Conservation (phyloP, 1,140 invertebrate species). For the Paracyclopina nana region DNA sequence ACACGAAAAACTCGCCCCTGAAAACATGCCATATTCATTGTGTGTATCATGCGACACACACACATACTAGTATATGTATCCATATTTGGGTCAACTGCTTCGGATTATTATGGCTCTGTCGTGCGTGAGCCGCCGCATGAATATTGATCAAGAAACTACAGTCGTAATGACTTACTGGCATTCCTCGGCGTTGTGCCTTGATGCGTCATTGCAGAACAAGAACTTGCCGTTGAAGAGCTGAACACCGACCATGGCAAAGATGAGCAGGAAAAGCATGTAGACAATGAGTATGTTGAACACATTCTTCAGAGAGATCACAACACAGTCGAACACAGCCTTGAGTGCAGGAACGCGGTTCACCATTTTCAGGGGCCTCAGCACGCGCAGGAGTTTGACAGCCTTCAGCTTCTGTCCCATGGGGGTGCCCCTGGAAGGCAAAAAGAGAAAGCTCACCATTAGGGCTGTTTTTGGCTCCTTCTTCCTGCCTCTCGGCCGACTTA, state of each 20-base stretch:
- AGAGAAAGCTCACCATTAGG: not conserved
- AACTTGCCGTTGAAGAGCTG: constrained; percentile 42
- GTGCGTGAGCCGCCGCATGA: too few species aligned
- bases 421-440: constrained; percentile 23
- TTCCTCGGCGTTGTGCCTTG: constrained; percentile 32
- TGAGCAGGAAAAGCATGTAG: constrained; percentile 41
- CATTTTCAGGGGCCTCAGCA: constrained; percentile 96
- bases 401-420: constrained; percentile 63
- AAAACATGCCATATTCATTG: too few species aligned
- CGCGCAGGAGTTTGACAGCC: constrained; percentile 88
- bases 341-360: constrained; percentile 95
- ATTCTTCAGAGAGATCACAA: constrained; percentile 95
- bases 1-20: constrained; percentile 33
- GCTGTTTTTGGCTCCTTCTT: not conserved
- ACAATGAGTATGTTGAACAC: constrained; percentile 43
- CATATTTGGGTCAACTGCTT: too few species aligned
- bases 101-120: too few species aligned
- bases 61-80: not conserved
- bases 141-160: too few species aligned
- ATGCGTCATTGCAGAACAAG: constrained; percentile 39
- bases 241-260: constrained; percentile 42
- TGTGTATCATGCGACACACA: too few species aligned
- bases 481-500: too few species aligned
- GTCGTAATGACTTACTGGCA: constrained; percentile 38
- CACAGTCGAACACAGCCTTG: constrained; percentile 98